Evolutionary conservation across 2,113 vertebrate species (phyloP), one percentile per base, ranked within the genome.

Genomic region (Sylvilagus bachmani): DNA sequence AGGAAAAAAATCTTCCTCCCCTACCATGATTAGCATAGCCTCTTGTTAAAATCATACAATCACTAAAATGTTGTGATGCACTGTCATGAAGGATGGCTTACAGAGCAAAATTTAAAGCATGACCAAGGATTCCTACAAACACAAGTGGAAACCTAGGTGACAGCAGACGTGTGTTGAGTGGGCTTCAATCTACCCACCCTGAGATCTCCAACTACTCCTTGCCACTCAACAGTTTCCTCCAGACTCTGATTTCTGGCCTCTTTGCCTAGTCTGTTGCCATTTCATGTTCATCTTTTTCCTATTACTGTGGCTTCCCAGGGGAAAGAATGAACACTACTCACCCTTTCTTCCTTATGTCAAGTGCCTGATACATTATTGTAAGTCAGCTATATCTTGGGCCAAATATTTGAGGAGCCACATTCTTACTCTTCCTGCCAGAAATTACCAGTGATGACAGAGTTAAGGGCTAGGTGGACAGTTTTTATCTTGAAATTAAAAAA

Each of bases 391-490:
- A 33, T 64, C 10, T 33, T 82, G 9, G 2, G 29, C 3, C 27
- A 93, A 70, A 67, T 82, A 89, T 86, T 86, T 55, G 38, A 89
- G 70, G 38, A 74, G 27, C 21, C 3, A 80, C 70, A 85, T 93
- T 93, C 74, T 69, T 73, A 55, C 44, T 62, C 86, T 24, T 83
- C 51, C 17, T 83, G 9, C 22, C 62, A 87, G 64, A 79, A 75
- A 64, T 66, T 6, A 75, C 6, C 12, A 79, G 17, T 86, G 38
- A 64, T 64, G 29, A 2, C 3, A 19, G 75, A 44, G 11, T 58
- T 80, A 51, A 55, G 49, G 31, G 29, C 33, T 27, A 29, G 64
- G 51, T 58, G 10, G 49, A 69, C 75, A 70, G 33, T 79, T 77
- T 95, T 14, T 64, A 73, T 82, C 27, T 44, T 77, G 64, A 89